phyloP scores from a whole-genome alignment of 2,797 vertebrate species.

The Trematomus bernacchii region DNA sequence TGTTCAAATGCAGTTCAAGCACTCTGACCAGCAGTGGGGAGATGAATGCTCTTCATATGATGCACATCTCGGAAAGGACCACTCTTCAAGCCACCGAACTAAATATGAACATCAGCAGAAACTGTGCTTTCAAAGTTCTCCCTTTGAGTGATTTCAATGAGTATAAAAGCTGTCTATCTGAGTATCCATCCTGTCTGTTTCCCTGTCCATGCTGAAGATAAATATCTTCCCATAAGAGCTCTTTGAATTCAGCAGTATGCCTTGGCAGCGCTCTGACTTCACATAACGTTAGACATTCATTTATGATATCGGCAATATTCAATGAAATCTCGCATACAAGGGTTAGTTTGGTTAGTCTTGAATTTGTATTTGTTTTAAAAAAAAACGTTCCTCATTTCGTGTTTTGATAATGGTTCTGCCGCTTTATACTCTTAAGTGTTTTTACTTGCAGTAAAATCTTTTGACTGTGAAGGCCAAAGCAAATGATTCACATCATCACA shows the following conservation, averaged over 20 bases:
- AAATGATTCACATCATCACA: not conserved
- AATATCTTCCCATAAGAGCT: too few relatives aligned
- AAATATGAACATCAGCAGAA: not conserved
- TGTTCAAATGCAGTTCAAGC: conserved; percentile 42
- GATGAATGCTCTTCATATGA: not conserved
- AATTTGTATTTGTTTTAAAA: not conserved
- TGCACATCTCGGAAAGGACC: conserved; percentile 6
- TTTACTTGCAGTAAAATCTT: not conserved
- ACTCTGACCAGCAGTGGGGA: not conserved
- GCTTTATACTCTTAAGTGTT: not conserved
- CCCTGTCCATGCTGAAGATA: too few relatives aligned
- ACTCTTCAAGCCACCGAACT: not conserved
- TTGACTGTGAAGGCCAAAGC: not conserved
- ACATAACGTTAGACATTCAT: not conserved
- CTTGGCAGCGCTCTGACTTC: too few relatives aligned
- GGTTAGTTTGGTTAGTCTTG: not conserved
- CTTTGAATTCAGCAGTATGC: too few relatives aligned
- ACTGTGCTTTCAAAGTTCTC: not conserved
- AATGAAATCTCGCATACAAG: not conserved
- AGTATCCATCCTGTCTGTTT: too few relatives aligned
- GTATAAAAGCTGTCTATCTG: too few relatives aligned
- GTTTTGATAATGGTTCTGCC: not conserved
- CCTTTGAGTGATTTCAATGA: too few relatives aligned
- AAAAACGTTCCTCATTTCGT: not conserved
- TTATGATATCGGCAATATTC: not conserved